phyloP scores from a whole-genome alignment of 35 echinoderm and acorn worm genomes.

The Patiria miniata region DNA sequence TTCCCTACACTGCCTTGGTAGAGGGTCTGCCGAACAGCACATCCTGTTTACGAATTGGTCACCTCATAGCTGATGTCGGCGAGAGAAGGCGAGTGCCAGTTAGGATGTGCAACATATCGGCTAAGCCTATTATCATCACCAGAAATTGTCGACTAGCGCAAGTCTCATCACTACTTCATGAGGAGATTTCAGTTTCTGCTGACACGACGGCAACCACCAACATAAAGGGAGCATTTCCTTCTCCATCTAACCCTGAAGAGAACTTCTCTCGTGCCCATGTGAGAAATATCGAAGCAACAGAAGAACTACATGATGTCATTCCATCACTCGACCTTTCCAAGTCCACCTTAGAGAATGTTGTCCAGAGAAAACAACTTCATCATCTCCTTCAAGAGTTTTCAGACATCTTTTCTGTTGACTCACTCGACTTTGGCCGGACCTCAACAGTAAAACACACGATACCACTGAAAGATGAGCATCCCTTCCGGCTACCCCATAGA shows the following conservation, averaged over 20 bases:
- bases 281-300: not conserved
- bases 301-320: not conserved
- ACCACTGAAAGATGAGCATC: conserved; percentile 36
- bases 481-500: conserved; percentile 24
- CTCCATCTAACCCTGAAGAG: not conserved
- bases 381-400: not conserved
- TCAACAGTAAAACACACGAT: conserved; percentile 46
- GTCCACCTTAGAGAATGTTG: not conserved
- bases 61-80: not conserved
- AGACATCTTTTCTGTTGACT: conserved; percentile 4
- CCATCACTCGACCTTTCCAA: not conserved
- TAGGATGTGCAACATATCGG: too few species aligned
- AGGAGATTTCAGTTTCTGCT: too few species aligned
- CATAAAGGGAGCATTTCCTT: not conserved
- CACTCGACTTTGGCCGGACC: conserved; percentile 14
- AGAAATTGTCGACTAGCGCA: not conserved
- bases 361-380: not conserved
- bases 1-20: not conserved
- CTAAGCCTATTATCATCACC: not conserved
- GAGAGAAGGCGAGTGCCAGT: not conserved
- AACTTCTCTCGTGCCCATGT: too few species aligned
- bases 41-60: not conserved
- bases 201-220: not conserved
- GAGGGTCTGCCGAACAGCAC: not conserved
- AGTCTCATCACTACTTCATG: not conserved